Conservation (phyloP, 2,797 vertebrate species). For the Platyrinchus mystaceus region DNA sequence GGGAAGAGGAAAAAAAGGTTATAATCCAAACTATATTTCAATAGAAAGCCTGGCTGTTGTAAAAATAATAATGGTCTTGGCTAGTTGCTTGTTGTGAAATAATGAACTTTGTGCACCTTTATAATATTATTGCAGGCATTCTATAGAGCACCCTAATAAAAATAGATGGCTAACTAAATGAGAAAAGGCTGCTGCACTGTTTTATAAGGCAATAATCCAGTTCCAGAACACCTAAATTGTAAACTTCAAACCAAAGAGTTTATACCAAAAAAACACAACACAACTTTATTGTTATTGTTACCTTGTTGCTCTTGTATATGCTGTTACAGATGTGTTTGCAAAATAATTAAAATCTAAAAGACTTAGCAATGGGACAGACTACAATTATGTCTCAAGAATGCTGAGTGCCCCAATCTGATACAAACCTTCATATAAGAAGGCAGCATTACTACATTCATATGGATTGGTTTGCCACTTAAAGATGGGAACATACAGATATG, state of each 20-base stretch:
- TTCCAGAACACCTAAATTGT: slow-evolving; percentile 28
- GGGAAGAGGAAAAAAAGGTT: not conserved
- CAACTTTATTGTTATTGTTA: slow-evolving; percentile 24
- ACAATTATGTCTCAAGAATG: not conserved
- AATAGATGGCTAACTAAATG: slow-evolving; percentile 45
- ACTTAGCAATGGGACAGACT: not conserved
- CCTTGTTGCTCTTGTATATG: not conserved
- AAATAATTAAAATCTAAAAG: slow-evolving; percentile 41
- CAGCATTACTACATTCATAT: not conserved
- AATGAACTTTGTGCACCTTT: slow-evolving; percentile 55
- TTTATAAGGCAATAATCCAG: slow-evolving; percentile 55
- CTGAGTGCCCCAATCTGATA: not conserved
- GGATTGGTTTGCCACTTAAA: not conserved
- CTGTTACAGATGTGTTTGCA: slow-evolving; percentile 27
- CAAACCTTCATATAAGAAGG: not conserved
- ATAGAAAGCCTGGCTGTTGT: not conserved
- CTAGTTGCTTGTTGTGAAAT: slow-evolving; percentile 55
- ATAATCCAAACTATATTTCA: slow-evolving; percentile 52
- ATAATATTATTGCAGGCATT: slow-evolving; percentile 56
- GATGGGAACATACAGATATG: not conserved
- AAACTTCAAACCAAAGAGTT: slow-evolving; percentile 39
- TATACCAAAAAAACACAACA: slow-evolving; percentile 7
- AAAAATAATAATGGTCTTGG: slow-evolving; percentile 64
- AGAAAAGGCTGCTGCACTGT: slow-evolving; percentile 50
- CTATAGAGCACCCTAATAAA: slow-evolving; percentile 50